Base-by-base conservation (phyloP, 2,797 vertebrate genomes). In the Coreius guichenoti region DNA sequence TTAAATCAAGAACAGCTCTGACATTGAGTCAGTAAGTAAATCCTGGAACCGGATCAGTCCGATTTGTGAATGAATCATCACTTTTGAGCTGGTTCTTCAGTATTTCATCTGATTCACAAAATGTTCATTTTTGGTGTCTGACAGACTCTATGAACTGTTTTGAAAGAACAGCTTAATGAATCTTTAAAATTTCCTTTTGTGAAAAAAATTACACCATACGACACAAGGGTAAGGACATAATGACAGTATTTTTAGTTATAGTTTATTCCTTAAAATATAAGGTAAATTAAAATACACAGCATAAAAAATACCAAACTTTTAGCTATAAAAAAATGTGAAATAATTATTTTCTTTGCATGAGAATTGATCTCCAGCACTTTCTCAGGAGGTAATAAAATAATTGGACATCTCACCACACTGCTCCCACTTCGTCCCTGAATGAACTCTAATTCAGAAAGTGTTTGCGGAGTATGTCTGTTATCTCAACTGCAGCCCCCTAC, bases 391-490 rank as follows among this genome's bases (percentile, higher is more conserved):
- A 31, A 65, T 65, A 16, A 17, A 88, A 88, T 90, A 74, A 77
- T 85, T 86, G 69, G 63, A 49, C 51, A 72, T 80, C 82, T 86
- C 76, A 83, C 75, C 86, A 51, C 76, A 74, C 21, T 36, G 65
- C 21, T 54, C 47, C 23, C n/a, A 23, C 78, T 73, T 69, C 5
- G 4, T 77, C 82, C 80, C 82, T 87, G 79, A 77, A 89, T 81
- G 58, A 85, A 87, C 82, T 75, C 23, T n/a, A 31, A 33, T 75
- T 87, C 58, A 75, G 14, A 26, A 67, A 31, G 36, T 39, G 58
- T 80, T 84, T 87, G 51, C 85, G 68, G 23, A 68, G 43, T 31
- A 85, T 81, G 63, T 70, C 51, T 69, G 70, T 87, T 86, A 88
- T 84, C 85, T 88, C 65, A 14, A 45, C 67, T 70, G 51, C 73